These are phyloP conservation scores for Anarhynchus alexandrinus DNA, from an alignment of 2,113 vertebrate genomes.

Conservation along the genomic window DNA sequence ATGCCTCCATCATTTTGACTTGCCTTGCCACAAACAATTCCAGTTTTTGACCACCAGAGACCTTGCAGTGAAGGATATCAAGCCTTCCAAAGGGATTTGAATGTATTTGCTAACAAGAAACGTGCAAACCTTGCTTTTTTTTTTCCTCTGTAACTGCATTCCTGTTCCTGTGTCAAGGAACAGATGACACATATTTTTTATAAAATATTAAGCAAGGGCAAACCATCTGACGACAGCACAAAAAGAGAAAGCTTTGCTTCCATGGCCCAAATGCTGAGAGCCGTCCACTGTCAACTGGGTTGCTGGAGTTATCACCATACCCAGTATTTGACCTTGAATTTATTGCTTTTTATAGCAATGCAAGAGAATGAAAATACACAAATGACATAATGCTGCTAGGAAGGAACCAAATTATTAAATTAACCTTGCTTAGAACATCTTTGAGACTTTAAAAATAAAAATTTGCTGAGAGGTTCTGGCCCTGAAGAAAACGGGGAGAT, in stretches of 20 bases:
- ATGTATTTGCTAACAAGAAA: background rate
- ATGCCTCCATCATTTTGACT: background rate
- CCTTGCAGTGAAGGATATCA: background rate
- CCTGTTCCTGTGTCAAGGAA: background rate
- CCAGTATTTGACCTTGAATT: background rate
- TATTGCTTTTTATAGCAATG: background rate
- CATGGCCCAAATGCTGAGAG: background rate
- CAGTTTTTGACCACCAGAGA: background rate
- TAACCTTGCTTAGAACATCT: background rate
- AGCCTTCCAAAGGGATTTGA: background rate
- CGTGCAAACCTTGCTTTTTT: background rate
- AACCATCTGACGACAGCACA: background rate
- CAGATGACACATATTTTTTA: background rate
- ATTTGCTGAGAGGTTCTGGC: background rate
- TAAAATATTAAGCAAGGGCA: slow-evolving; percentile 9
- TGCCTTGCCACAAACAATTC: background rate
- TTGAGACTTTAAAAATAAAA: background rate
- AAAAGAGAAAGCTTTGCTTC: background rate
- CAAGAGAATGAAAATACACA: background rate
- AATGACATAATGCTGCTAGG: background rate
- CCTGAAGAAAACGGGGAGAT: background rate
- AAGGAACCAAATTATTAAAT: background rate
- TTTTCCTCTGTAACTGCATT: background rate
- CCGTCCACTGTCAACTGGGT: background rate
- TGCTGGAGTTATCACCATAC: background rate